Evolutionary conservation across 1,140 invertebrate species (phyloP), one percentile per base, ranked within the genome.

Genomic region (Mesaphorura yosii): DNA sequence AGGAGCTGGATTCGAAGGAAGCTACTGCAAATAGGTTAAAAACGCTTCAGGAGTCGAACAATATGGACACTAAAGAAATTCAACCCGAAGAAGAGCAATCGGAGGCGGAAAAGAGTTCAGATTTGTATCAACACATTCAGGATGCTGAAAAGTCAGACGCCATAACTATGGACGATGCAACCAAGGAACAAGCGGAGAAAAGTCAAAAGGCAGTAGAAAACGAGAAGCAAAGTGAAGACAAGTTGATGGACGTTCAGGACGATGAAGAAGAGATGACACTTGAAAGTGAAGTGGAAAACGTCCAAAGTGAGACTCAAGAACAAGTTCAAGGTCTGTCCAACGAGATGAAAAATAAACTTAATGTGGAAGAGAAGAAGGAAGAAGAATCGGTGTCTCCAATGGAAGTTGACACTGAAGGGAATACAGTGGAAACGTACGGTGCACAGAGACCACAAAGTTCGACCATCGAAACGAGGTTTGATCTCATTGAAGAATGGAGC

Each of bases 51-150:
- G 34, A 50, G 23, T 15, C 25, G 0, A 34, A 57, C 5, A 27
- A 49, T 27, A 20, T 25, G 4, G 41, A 31, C 23, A 39, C 26
- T 26, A 20, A 27, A 26, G 20, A 40, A 27, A n/a, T n/a, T 26
- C 38, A 44, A 26, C 31, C 63, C 46, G 49, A 57, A 22, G 65
- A 67, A 19, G 64, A 71, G 48, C 67, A 76, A 12, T 67, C 74
- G 1, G 65, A 68, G 0, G 72, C 73, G 2, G 69, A 75, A 15
- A 47, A 42, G 31, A 51, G 20, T 38, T 57, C 80, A 2, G 83
- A 88, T 42, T 73, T 83, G 38, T 93, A 84, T 68, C 82, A 93
- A 69, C 90, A 94, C 68, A 80, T 94, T 1, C 81, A 84, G 60
- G 79, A 89, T 59, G 76, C 84, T 0, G 80, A 83, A 52, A 78